Evolutionary conservation across 2,113 vertebrate species (phyloP).

Genomic region (Trematomus loennbergii): DNA sequence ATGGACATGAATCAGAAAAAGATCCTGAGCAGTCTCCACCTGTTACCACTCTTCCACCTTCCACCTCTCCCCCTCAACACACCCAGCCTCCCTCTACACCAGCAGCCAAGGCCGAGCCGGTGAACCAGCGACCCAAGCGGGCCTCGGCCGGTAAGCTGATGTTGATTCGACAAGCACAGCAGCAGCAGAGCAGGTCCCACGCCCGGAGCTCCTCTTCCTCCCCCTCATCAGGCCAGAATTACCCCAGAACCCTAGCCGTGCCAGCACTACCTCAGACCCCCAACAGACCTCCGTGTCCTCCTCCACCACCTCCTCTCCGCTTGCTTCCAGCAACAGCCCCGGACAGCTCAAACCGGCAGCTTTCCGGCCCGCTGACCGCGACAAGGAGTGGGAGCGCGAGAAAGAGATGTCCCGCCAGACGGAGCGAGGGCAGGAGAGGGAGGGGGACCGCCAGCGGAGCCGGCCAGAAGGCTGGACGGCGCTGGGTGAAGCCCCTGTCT

Average conservation of each 20-base stretch:
- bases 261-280: slow-evolving; percentile 95
- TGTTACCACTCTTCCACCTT: slow-evolving; percentile 50
- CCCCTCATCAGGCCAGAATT: slow-evolving; percentile 69
- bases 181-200: slow-evolving; percentile 92
- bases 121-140: slow-evolving; percentile 87
- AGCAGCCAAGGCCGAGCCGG: slow-evolving; percentile 87
- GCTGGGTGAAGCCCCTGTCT: slow-evolving; percentile 91
- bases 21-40: slow-evolving; percentile 62
- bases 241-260: slow-evolving; percentile 69
- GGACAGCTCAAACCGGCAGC: slow-evolving; percentile 89
- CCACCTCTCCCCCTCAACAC: slow-evolving; percentile 57
- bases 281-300: slow-evolving; percentile 83
- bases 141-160: slow-evolving; percentile 92
- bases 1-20: slow-evolving; percentile 88
- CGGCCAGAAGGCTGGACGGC: slow-evolving; percentile 87
- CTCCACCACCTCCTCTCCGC: slow-evolving; percentile 49
- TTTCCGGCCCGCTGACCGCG: slow-evolving; percentile 72
- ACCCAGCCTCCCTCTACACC: slow-evolving; percentile 76
- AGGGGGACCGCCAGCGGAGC: slow-evolving; percentile 86
- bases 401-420: slow-evolving; percentile 83
- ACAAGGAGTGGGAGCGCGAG: slow-evolving; percentile 77
- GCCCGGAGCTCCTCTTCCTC: slow-evolving; percentile 79
- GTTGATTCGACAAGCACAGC: slow-evolving; percentile 92
- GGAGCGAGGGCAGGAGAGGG: slow-evolving; percentile 84
- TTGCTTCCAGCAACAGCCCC: slow-evolving; percentile 50